Percentiles rank a stretch among this genome's conserved stretches.
Evolutionary conservation across 2,113 vertebrate genomes (phyloP).

Genomic region (Sphyrna mokarran): DNA sequence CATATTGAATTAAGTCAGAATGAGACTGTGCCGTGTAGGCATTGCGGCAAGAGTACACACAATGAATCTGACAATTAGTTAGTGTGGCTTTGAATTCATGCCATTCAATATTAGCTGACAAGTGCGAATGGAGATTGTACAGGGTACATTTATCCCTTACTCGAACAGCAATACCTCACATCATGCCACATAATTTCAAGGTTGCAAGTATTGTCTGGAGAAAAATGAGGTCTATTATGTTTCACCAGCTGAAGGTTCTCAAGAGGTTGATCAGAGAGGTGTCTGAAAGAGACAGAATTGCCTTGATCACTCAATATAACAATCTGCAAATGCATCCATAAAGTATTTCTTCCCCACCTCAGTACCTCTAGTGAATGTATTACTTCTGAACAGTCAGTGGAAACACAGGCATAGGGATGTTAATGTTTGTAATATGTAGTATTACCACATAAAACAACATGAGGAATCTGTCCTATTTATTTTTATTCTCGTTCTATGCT

Average conservation of each 20-base stretch:
- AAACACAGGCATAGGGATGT: neutral
- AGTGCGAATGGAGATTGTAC: neutral
- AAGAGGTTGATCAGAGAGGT: too few relatives aligned
- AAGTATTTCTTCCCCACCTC: neutral
- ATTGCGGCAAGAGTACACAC: neutral
- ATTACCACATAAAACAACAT: neutral
- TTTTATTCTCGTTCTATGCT: neutral
- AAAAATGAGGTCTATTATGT: neutral
- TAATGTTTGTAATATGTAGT: too few relatives aligned
- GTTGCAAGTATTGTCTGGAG: neutral
- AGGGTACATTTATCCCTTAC: neutral
- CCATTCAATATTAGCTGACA: neutral
- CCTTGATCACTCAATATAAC: neutral
- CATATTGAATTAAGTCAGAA: neutral
- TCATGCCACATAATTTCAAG: neutral
- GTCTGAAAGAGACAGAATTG: neutral
- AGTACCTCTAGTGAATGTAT: neutral
- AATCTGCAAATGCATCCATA: neutral
- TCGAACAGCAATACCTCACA: neutral
- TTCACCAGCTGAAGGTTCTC: neutral
- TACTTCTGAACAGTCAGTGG: neutral
- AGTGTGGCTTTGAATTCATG: neutral
- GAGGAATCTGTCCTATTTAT: neutral
- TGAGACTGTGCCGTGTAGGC: neutral
- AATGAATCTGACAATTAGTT: neutral